These are phyloP conservation scores for Prionchulus punctatus DNA, from an alignment of 2,888 invertebrate genomes.

Conservation along the genomic window DNA sequence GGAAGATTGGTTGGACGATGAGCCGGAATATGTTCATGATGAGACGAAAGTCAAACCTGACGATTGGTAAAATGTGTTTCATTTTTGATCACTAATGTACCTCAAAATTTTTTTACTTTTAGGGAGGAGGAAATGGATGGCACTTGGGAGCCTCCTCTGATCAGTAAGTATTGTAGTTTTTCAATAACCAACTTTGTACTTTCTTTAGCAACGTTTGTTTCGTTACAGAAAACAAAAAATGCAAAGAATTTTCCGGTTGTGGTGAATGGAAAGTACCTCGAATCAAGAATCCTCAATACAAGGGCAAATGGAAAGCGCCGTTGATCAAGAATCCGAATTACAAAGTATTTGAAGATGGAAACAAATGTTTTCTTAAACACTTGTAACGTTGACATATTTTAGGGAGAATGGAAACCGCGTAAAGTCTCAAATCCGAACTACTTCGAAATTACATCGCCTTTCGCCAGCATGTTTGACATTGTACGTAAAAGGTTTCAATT, in stretches of 20 bases:
- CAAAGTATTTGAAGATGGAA: slow-evolving; percentile 30
- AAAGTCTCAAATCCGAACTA: slow-evolving; percentile 77
- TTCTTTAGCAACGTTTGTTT: neutral
- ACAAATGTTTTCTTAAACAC: neutral
- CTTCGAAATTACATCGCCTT: slow-evolving; percentile 75
- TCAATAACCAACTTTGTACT: neutral
- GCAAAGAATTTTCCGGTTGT: slow-evolving; percentile 64
- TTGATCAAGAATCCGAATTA: slow-evolving; percentile 42
- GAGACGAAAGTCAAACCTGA: slow-evolving; percentile 66
- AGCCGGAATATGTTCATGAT: slow-evolving; percentile 64
- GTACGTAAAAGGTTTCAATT: slow-evolving; percentile 45
- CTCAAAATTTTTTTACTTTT: slow-evolving; percentile 5
- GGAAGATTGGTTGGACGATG: slow-evolving; percentile 52
- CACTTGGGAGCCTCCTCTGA: slow-evolving; percentile 84
- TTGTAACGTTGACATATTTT: slow-evolving; percentile 11
- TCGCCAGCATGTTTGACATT: slow-evolving; percentile 63
- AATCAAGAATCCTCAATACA: slow-evolving; percentile 76
- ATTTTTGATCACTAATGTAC: neutral
- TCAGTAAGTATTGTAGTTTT: slow-evolving; percentile 36
- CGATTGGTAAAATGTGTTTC: slow-evolving; percentile 50
- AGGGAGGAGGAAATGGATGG: slow-evolving; percentile 95
- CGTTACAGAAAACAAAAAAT: slow-evolving; percentile 57
- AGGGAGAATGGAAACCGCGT: slow-evolving; percentile 44
- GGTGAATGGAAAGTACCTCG: slow-evolving; percentile 71
- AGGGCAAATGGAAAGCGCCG: slow-evolving; percentile 77